These are phyloP conservation scores for Tetragonisca angustula DNA, from an alignment of 2,888 invertebrate species.

Conservation along the genomic window DNA sequence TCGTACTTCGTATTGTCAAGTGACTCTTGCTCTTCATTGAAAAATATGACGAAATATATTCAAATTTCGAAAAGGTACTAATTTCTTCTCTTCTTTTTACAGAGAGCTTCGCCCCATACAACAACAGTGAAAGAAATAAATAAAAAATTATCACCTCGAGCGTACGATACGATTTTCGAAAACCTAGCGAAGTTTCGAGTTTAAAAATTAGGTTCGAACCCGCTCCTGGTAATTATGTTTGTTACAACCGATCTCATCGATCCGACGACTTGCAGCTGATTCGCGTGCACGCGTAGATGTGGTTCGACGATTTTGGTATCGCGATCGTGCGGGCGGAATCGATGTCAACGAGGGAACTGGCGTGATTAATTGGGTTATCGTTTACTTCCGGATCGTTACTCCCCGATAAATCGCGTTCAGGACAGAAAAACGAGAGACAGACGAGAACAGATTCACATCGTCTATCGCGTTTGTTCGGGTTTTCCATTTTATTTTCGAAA, in stretches of 20 bases:
- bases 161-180: no score
- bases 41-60: no score
- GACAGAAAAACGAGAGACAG: background rate
- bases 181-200: no score
- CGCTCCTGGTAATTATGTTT: conserved; percentile 6
- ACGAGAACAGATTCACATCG: background rate
- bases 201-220: no score
- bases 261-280: background rate
- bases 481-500: background rate
- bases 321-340: background rate
- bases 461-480: background rate
- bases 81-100: no score
- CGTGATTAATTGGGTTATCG: conserved; percentile 17
- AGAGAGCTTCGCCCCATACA: no score
- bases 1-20: no score
- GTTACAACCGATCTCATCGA: background rate
- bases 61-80: no score
- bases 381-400: background rate
- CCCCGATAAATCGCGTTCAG: background rate
- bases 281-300: background rate
- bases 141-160: no score
- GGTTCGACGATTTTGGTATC: conserved; percentile 22
- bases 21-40: no score
- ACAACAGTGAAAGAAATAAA: no score
- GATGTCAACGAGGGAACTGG: background rate